phyloP scores from a whole-genome alignment of 2,888 invertebrate genomes.

The Diachrysia chrysitis region DNA sequence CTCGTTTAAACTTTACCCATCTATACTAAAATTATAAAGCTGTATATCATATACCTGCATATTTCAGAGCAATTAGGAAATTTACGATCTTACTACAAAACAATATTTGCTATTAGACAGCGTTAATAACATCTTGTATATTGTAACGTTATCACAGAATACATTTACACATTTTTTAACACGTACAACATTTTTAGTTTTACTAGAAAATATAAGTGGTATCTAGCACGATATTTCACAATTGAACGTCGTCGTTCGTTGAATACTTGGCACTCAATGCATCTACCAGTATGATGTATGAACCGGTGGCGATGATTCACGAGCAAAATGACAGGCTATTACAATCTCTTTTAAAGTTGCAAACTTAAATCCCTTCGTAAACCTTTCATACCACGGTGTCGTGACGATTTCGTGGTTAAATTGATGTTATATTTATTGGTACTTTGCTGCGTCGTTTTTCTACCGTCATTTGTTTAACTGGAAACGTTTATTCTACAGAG shows the following conservation, averaged over 20 bases:
- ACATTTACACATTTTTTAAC: too few relatives aligned
- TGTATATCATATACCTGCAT: not conserved
- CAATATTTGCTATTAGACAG: not conserved
- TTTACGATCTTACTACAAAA: not conserved
- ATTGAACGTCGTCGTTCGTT: slow-evolving; percentile 12
- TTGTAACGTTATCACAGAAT: not conserved
- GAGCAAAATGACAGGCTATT: slow-evolving; percentile 39
- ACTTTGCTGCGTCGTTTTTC: not conserved
- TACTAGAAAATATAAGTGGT: not conserved
- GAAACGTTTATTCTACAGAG: too few relatives aligned
- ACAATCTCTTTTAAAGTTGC: slow-evolving; percentile 27
- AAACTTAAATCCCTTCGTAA: slow-evolving; percentile 25
- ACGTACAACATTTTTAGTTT: too few relatives aligned
- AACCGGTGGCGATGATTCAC: slow-evolving; percentile 36
- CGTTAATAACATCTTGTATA: too few relatives aligned
- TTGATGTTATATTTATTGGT: not conserved
- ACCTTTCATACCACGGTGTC: slow-evolving; percentile 13
- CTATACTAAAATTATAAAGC: too few relatives aligned
- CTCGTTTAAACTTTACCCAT: not conserved
- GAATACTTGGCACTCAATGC: slow-evolving; percentile 44
- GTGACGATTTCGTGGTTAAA: not conserved
- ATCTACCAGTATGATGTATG: slow-evolving; percentile 33
- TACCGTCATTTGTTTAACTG: not conserved
- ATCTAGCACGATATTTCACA: slow-evolving; percentile 22
- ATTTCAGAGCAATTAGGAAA: not conserved